These are phyloP conservation scores for Thalassophryne amazonica DNA, from an alignment of 2,797 vertebrate species.

Conservation along the genomic window DNA sequence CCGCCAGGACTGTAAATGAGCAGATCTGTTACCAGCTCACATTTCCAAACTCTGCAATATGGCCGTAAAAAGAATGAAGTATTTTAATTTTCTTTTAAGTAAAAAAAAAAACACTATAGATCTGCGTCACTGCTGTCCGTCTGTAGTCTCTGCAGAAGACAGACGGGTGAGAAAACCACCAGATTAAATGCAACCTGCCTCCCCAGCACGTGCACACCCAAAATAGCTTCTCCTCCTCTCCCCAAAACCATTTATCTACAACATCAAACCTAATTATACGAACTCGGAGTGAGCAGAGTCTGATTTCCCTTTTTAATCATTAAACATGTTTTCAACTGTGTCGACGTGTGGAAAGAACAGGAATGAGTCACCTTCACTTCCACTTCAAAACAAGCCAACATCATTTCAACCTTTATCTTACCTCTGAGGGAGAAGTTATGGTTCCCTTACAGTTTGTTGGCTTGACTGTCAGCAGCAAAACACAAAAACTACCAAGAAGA, in stretches of 20 bases:
- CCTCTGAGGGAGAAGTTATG: slow-evolving; percentile 2
- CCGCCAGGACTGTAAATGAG: too few relatives aligned
- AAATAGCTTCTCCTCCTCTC: background rate
- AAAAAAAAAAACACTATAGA: background rate
- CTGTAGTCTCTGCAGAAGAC: background rate
- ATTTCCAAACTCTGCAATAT: slow-evolving; percentile 1
- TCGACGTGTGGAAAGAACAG: background rate
- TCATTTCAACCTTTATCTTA: slow-evolving; percentile 43
- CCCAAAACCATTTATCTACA: background rate
- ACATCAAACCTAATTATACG: slow-evolving; percentile 3
- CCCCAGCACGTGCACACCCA: slow-evolving; percentile 14
- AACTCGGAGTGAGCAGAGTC: background rate
- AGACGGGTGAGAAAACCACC: slow-evolving; percentile 48
- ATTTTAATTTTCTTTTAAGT: too few relatives aligned
- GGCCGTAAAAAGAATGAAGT: background rate
- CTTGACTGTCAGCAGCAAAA: too few relatives aligned
- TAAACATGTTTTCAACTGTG: slow-evolving; percentile 22
- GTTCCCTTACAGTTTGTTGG: too few relatives aligned
- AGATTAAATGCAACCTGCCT: slow-evolving; percentile 57
- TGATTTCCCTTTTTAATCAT: slow-evolving; percentile 11
- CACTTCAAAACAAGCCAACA: slow-evolving; percentile 1
- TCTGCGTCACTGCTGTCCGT: background rate
- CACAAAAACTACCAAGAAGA: too few relatives aligned
- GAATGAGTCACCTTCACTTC: slow-evolving; percentile 28
- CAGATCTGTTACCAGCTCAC: too few relatives aligned